Evolutionary conservation across 2,797 vertebrate genomes (phyloP).

Genomic region (Paramormyrops hopkinsi): DNA sequence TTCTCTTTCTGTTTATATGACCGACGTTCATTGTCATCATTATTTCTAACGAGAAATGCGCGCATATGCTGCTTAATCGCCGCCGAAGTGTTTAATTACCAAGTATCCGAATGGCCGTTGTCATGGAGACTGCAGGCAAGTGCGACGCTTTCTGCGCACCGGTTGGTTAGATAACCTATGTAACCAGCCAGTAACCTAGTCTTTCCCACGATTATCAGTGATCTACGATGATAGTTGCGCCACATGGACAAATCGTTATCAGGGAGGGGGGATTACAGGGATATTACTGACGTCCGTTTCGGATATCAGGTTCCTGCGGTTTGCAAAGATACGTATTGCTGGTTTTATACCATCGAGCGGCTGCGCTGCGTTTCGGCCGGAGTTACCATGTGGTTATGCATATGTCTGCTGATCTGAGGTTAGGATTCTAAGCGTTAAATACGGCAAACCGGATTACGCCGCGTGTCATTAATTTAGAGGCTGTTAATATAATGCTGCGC

Average conservation of each 20-base stretch:
- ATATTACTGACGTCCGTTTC: background rate
- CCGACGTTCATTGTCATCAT: too few relatives aligned
- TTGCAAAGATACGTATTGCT: background rate
- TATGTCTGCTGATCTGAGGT: background rate
- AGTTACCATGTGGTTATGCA: background rate
- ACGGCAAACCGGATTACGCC: background rate
- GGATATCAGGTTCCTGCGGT: background rate
- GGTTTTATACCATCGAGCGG: background rate
- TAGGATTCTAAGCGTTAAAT: background rate
- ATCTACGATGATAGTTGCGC: background rate
- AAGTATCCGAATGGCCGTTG: conserved; percentile 39
- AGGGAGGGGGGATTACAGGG: background rate
- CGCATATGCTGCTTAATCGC: background rate
- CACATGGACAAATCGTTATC: background rate
- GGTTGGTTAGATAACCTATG: background rate
- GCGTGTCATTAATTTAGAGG: background rate
- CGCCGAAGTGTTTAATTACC: background rate
- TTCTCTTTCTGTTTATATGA: background rate
- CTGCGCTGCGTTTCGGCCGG: background rate
- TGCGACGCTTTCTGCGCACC: background rate
- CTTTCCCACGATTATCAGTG: background rate
- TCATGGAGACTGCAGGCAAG: conserved; percentile 49
- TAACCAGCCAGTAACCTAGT: background rate
- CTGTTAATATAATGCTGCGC: background rate
- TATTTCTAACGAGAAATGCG: background rate